Conservation (phyloP, 1,140 invertebrate species). For the Drosophila funebris region DNA sequence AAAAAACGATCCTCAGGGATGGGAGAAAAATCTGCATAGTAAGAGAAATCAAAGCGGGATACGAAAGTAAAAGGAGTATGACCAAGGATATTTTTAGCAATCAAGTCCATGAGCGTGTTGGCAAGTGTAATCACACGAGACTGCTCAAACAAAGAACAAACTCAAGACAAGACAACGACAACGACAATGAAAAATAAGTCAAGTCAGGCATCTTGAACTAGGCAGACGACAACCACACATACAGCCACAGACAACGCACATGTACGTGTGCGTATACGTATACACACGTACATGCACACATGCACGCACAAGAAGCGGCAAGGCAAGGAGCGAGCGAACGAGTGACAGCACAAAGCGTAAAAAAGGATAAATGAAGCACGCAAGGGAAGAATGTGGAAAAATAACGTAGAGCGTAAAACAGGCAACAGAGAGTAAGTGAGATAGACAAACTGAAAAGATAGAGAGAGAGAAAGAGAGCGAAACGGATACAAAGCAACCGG, state of each 20-base stretch:
- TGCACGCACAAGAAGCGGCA: conserved; percentile 24
- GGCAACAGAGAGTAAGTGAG: conserved; percentile 34
- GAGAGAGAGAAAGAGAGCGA: conserved; percentile 49
- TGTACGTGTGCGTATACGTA: conserved; percentile 6
- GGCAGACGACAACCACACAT: conserved; percentile 34
- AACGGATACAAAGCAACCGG: conserved; percentile 77
- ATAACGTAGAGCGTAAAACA: conserved; percentile 42
- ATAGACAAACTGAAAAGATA: conserved; percentile 1
- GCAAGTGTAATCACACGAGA: conserved; percentile 76
- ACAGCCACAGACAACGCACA: conserved; percentile 27
- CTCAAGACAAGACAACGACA: conserved; percentile 42
- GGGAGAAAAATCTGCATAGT: neutral
- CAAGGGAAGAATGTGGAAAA: conserved; percentile 59
- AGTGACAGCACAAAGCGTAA: conserved; percentile 67
- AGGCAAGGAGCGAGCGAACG: conserved; percentile 33
- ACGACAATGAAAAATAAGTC: conserved; percentile 77
- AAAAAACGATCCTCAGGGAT: conserved; percentile 11
- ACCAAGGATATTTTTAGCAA: conserved; percentile 39
- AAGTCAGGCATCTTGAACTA: conserved; percentile 55
- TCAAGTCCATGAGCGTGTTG: conserved; percentile 59
- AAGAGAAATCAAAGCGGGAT: neutral
- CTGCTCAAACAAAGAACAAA: conserved; percentile 63
- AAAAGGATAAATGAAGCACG: conserved; percentile 70
- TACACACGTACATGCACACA: conserved; percentile 7
- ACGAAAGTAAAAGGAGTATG: conserved; percentile 8